A percentile compares a stretch with the other conserved stretches of the same genome.
Conservation (phyloP, 2,888 invertebrate genomes). For the Dione vanillae region DNA sequence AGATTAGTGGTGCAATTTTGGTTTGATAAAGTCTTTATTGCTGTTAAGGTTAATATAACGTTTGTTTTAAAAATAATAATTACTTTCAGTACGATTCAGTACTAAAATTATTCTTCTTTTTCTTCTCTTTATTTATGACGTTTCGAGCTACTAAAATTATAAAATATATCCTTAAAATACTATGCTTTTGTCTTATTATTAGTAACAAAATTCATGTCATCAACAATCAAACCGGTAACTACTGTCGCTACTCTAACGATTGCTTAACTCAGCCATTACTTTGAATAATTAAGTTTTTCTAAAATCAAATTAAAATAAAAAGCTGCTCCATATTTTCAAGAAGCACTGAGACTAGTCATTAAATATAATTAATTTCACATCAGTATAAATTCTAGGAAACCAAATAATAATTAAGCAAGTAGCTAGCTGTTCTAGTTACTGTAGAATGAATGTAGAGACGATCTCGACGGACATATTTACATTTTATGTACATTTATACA, state of each 20-base stretch:
- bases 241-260: background rate
- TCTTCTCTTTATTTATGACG: too few relatives aligned
- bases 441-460: slow-evolving; percentile 4
- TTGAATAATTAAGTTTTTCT: slow-evolving; percentile 22
- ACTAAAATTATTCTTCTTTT: too few relatives aligned
- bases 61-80: too few relatives aligned
- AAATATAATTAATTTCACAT: slow-evolving; percentile 20
- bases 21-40: background rate
- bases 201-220: background rate
- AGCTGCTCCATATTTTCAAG: slow-evolving; percentile 16
- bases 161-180: too few relatives aligned
- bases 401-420: slow-evolving; percentile 15
- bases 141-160: too few relatives aligned
- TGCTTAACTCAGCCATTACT: background rate
- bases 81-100: too few relatives aligned
- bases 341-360: slow-evolving; percentile 14
- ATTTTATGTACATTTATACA: slow-evolving; percentile 18
- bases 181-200: too few relatives aligned
- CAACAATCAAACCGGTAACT: background rate
- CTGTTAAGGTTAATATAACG: background rate
- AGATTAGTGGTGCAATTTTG: background rate
- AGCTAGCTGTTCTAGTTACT: slow-evolving; percentile 13
- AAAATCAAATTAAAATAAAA: slow-evolving; percentile 17
- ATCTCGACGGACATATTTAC: background rate
- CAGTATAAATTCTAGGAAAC: slow-evolving; percentile 15